Conservation (phyloP, 1,140 invertebrate species). For the Acromyrmex echinatior region DNA sequence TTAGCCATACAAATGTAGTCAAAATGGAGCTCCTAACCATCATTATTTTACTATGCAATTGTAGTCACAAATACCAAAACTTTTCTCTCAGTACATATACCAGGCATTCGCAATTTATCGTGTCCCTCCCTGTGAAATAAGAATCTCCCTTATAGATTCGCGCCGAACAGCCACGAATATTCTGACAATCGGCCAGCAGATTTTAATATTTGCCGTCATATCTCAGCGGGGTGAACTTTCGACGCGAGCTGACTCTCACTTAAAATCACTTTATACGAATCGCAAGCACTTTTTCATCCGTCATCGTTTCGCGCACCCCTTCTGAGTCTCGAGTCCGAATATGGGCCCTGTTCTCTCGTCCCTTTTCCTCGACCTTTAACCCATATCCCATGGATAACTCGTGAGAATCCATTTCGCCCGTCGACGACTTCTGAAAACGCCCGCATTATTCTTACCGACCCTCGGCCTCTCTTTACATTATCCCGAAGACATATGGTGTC, state of each 20-base stretch:
- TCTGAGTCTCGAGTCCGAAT: background rate
- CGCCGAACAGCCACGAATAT: background rate
- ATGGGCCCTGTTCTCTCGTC: background rate
- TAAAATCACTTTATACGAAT: conserved; percentile 82
- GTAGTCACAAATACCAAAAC: background rate
- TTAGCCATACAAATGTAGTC: no score
- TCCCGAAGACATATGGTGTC: conserved; percentile 71
- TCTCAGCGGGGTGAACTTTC: conserved; percentile 78
- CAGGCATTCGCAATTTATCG: background rate
- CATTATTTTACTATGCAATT: no score
- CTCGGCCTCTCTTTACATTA: conserved; percentile 72
- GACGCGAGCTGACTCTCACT: conserved; percentile 75
- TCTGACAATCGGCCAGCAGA: conserved; percentile 73
- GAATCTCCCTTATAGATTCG: conserved; percentile 32
- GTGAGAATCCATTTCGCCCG: conserved; percentile 74
- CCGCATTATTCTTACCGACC: conserved; percentile 77
- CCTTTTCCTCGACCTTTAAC: conserved; percentile 59
- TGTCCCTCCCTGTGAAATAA: conserved; percentile 9
- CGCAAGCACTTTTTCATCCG: conserved; percentile 75
- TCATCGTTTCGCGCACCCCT: conserved; percentile 61
- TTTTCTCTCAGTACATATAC: background rate
- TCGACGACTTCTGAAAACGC: conserved; percentile 74
- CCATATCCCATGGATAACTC: conserved; percentile 73
- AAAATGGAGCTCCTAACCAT: no score
- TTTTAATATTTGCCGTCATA: conserved; percentile 83